These are phyloP conservation scores for Athalia rosae DNA, from an alignment of 2,888 invertebrate genomes.

Conservation along the genomic window DNA sequence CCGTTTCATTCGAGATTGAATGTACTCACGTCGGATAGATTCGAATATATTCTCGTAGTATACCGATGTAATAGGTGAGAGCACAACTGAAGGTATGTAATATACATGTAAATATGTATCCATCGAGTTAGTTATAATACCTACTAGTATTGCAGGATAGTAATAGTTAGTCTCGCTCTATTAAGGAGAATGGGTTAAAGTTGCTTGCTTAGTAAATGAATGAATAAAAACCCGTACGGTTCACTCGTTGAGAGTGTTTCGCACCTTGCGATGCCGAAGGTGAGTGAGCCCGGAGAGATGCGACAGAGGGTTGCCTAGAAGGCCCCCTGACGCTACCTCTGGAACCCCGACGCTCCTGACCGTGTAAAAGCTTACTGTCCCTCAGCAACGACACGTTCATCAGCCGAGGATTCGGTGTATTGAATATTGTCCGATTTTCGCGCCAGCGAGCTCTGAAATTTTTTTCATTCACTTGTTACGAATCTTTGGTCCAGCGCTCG, in stretches of 20 bases:
- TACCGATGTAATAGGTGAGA: neutral
- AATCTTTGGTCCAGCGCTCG: constrained; percentile 30
- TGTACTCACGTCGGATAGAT: no score
- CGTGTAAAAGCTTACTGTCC: constrained; percentile 87
- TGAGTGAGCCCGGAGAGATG: constrained; percentile 88
- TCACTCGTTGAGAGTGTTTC: constrained; percentile 72
- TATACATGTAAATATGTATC: neutral
- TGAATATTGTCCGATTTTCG: constrained; percentile 94
- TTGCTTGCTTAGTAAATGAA: constrained; percentile 72
- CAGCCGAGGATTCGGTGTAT: constrained; percentile 93
- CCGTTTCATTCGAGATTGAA: no score
- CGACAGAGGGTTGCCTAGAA: constrained; percentile 90
- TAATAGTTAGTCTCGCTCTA: constrained; percentile 45
- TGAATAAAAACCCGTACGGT: constrained; percentile 73
- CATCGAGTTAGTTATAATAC: constrained; percentile 17
- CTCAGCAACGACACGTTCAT: constrained; percentile 92
- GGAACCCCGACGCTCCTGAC: constrained; percentile 87
- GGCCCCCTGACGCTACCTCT: constrained; percentile 87
- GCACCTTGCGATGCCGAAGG: constrained; percentile 82
- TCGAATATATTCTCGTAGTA: no score
- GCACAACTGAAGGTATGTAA: neutral
- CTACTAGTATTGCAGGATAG: constrained; percentile 39
- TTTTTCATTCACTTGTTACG: neutral
- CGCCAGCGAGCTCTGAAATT: constrained; percentile 90
- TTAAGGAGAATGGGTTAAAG: constrained; percentile 57